Percentiles rank a stretch among this genome's conserved stretches.
phyloP scores from a whole-genome alignment of 2,888 invertebrate genomes.

The Disparrhopalites patrizii region DNA sequence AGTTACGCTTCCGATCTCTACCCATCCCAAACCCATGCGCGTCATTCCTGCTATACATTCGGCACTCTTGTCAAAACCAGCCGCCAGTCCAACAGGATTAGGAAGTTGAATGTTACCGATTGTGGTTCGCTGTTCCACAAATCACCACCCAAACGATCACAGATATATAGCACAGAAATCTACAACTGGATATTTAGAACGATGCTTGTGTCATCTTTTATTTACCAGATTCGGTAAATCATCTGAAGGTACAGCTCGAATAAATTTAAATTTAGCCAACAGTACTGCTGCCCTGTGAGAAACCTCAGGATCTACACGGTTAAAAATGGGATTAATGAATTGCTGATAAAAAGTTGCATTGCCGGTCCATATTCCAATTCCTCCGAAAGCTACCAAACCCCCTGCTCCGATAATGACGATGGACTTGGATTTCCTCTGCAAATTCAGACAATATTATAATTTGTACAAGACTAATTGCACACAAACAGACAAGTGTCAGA shows the following conservation, averaged over 20 bases:
- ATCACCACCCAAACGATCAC: too few species aligned
- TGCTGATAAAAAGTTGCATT: slow-evolving; percentile 74
- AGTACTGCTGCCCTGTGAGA: slow-evolving; percentile 75
- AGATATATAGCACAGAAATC: too few species aligned
- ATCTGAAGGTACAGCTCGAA: slow-evolving; percentile 59
- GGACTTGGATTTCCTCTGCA: slow-evolving; percentile 66
- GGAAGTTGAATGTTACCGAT: slow-evolving; percentile 68
- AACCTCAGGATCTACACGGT: slow-evolving; percentile 70
- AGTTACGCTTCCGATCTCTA: slow-evolving; percentile 87
- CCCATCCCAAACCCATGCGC: slow-evolving; percentile 86
- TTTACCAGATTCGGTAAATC: slow-evolving; percentile 66
- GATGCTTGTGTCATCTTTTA: too few species aligned
- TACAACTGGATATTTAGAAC: too few species aligned
- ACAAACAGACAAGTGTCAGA: too few species aligned
- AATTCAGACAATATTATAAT: slow-evolving; percentile 2
- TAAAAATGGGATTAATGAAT: slow-evolving; percentile 66
- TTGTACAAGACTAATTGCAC: too few species aligned
- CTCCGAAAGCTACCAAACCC: slow-evolving; percentile 63
- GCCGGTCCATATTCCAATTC: slow-evolving; percentile 66
- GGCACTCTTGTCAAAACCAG: slow-evolving; percentile 97
- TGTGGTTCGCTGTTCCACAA: slow-evolving; percentile 65
- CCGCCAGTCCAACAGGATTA: slow-evolving; percentile 96
- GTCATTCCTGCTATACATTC: slow-evolving; percentile 79
- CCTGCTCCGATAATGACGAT: slow-evolving; percentile 63
- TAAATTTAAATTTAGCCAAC: slow-evolving; percentile 69